Evolutionary conservation across 2,888 invertebrate genomes (phyloP), one percentile per base, ranked within the genome.

Genomic region (Pollenia amentaria): DNA sequence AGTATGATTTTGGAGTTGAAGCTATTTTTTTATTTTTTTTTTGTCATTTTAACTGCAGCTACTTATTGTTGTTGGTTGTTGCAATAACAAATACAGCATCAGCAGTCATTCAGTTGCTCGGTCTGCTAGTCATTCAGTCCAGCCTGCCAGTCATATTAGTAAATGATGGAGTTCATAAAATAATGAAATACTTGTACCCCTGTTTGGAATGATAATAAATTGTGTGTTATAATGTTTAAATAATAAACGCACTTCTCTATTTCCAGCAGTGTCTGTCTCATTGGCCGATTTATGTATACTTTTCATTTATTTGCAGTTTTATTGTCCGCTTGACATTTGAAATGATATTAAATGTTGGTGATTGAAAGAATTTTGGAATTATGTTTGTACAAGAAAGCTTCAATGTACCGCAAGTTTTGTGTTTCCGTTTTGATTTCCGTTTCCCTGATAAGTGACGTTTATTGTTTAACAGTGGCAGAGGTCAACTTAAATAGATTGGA

Each of bases 161-260:
- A 76, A 70, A 57, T 57, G 18, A 42, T 77, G 64, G 64, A 83
- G 77, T 83, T 83, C 70, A 77, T 83, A 77, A 83, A 77, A 65
- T 77, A 77, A 83, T 77, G 55, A 81, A 57, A 73, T 55, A 78
- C 8, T 60, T 67, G 69, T 60, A 40, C 8, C 64, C 46, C 55
- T 81, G 57, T 57, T 16, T 81, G 73, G 73, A 46, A 67, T 67
- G 73, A 65, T 42, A 73, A 67, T 73, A 80, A 80, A 73, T 73
- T 80, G 53, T 55, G 42, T 55, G 64, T 53, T 44, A 79, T 62
- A 70, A 69, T 60, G 38, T 70, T 60, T 79, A 62, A 29, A 40
- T 53, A 64, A 64, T 65, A 65, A 77, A 55, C 11, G n/a, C 29
- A 18, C 53, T 70, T 53, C 18, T 70, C 16, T 42, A 42, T 62